Evolutionary conservation across 2,113 vertebrate genomes (phyloP).

Genomic region (Chaetorhynchus papuensis): DNA sequence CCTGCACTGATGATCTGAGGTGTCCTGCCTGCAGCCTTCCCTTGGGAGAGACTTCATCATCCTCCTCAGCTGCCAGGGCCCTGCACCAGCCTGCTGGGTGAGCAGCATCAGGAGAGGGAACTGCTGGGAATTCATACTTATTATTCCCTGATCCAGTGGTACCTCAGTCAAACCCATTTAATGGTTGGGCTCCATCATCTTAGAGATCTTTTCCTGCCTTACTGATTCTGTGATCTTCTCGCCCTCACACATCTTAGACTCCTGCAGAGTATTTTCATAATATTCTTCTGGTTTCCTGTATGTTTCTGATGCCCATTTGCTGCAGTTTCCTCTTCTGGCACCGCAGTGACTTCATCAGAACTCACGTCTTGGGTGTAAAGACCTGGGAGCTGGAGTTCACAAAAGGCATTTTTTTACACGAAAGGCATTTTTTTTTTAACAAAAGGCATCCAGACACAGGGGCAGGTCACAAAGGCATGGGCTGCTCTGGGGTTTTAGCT

Average conservation of each 20-base stretch:
- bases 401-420: neutral
- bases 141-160: neutral
- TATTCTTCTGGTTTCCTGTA: neutral
- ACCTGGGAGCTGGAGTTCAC: neutral
- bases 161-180: neutral
- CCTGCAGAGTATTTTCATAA: neutral
- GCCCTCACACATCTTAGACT: neutral
- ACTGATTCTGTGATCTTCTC: neutral
- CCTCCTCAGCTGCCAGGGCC: neutral
- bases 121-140: neutral
- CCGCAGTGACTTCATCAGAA: neutral
- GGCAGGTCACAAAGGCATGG: neutral
- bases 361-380: accelerated
- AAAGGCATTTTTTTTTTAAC: neutral
- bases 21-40: neutral
- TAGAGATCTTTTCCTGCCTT: neutral
- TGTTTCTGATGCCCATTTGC: neutral
- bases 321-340: neutral
- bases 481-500: neutral
- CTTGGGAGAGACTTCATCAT: neutral
- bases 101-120: neutral
- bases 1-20: neutral
- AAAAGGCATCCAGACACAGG: neutral
- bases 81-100: neutral
- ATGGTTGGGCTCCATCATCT: neutral